These are phyloP conservation scores for Brienomyrus longianalis DNA, from an alignment of 2,113 vertebrate species.

Conservation along the genomic window DNA sequence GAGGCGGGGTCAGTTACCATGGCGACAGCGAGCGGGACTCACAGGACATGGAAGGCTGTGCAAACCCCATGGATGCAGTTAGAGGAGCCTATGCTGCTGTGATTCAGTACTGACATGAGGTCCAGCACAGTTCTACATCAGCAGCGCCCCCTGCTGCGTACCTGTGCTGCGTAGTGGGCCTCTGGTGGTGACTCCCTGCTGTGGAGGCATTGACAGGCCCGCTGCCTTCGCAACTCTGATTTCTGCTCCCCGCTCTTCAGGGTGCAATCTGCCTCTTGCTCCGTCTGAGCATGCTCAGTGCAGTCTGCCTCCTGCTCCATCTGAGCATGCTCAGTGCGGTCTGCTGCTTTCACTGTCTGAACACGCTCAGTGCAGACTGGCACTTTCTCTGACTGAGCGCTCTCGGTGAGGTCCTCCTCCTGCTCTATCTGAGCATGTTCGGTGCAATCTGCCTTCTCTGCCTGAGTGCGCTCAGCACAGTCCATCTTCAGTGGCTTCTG, in stretches of 20 bases:
- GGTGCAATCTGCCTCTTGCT: conserved; percentile 44
- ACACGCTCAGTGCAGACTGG: background rate
- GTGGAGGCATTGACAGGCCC: conserved; percentile 69
- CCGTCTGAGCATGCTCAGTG: background rate
- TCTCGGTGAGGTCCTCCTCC: background rate
- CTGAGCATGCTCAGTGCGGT: background rate
- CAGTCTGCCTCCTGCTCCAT: background rate
- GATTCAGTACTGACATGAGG: background rate
- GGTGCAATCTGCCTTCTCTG: background rate
- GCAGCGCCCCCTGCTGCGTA: conserved; percentile 42
- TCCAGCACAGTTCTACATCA: background rate
- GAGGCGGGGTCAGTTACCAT: background rate
- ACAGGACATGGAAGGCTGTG: background rate
- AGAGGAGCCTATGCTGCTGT: background rate
- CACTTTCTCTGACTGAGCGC: background rate
- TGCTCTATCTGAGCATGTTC: background rate
- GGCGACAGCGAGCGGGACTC: background rate
- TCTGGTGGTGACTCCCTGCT: conserved; percentile 67
- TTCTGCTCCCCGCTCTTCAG: conserved; percentile 71
- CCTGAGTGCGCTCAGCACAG: background rate
- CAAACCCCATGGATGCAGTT: background rate
- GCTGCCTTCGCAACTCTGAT: conserved; percentile 71
- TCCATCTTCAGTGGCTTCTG: background rate
- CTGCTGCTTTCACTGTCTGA: background rate
- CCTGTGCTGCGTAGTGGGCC: conserved; percentile 75